Evolutionary conservation across 2,797 vertebrate species (phyloP), one percentile per base, ranked within the genome.

Genomic region (Acanthurus leucopareius): DNA sequence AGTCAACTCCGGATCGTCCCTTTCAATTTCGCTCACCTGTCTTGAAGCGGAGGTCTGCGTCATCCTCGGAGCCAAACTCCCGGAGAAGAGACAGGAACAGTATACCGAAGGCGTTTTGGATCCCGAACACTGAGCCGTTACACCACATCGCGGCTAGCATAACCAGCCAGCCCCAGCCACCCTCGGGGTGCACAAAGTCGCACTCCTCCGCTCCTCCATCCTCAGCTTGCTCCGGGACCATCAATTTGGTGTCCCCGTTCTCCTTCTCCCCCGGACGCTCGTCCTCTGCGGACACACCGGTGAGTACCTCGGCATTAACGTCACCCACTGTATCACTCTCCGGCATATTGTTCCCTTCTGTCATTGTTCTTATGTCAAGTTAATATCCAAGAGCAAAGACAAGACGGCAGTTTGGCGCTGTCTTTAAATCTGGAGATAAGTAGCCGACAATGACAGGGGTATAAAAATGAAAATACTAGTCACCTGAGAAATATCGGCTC

Each of bases 81-180:
- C 86, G 10, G 8, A 97, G 95, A 69, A 99, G 94, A 53, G 93
- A 94, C 58, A 97, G 90, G 92, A 96, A 98, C 40, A 99, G 91
- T 14, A 99, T 91, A 0, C 98, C 98, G 88, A 97, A 97, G 1
- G 98, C 93, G 93, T 99, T 99, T 94, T 99, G 98, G 95, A 99
- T 97, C 47, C 98, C 98, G 77, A 99, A 99, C 76, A 99, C 97
- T 2, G 98, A 95, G 16, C 98, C 98, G 88, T 99, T 99, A 80
- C 97, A 99, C 98, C 98, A 99, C 97, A 98, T 98, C 81, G 98
- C 95, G 7, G 97, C 95, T 85, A 99, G 90, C 97, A 99, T 98
- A 90, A 99, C 98, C 69, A 98, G 14, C 98, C 98, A 99, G 0
- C 98, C 98, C 97, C 98, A 99, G 91, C 98, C 98, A 61, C 98